These are phyloP conservation scores for Bombylius discolor DNA, from an alignment of 2,888 invertebrate genomes.

Conservation along the genomic window DNA sequence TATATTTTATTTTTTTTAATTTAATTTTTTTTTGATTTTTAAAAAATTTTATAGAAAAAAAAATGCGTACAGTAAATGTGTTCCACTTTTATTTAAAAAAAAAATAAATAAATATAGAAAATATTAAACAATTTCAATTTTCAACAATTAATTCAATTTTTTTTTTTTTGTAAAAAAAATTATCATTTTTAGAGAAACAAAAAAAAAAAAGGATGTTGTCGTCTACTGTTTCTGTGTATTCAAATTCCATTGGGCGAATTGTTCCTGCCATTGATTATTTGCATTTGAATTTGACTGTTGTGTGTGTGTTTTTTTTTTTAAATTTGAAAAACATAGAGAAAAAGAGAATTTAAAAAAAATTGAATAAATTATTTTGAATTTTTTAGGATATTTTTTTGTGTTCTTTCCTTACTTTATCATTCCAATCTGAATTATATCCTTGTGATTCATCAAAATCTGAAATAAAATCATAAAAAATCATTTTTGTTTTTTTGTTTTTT, in stretches of 20 bases:
- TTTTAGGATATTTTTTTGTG: background rate
- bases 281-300: conserved; percentile 27
- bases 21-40: too few species aligned
- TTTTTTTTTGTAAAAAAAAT: too few species aligned
- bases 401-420: conserved; percentile 31
- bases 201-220: too few species aligned
- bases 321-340: conserved; percentile 17
- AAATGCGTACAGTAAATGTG: too few species aligned
- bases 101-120: too few species aligned
- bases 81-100: too few species aligned
- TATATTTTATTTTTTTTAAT: too few species aligned
- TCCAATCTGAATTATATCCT: conserved; percentile 36
- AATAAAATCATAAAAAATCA: conserved; percentile 22
- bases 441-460: conserved; percentile 37
- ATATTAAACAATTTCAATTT: too few species aligned
- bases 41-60: too few species aligned
- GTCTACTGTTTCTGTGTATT: conserved; percentile 27
- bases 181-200: too few species aligned
- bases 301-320: background rate
- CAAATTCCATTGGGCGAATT: conserved; percentile 37
- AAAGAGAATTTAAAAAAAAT: background rate
- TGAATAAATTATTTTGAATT: background rate
- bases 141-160: too few species aligned
- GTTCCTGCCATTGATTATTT: conserved; percentile 37
- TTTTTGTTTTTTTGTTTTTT: too few species aligned